Evolutionary conservation across 2,113 vertebrate species (phyloP).

Genomic region (Mellivora capensis): DNA sequence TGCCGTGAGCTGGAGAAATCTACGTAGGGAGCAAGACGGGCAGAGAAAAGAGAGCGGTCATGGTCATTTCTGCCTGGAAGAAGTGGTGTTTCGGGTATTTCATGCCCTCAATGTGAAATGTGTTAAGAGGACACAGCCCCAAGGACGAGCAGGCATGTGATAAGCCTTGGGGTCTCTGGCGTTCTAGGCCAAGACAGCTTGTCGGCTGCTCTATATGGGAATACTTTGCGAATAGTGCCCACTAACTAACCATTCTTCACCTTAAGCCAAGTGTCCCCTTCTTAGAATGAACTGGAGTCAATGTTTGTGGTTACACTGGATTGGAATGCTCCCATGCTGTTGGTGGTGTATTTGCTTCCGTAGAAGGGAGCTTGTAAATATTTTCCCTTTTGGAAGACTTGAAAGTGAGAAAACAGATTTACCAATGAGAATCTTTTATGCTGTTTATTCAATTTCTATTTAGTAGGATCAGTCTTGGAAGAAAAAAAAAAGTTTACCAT

Average conservation of each 20-base stretch:
- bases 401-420: neutral
- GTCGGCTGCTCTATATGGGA: neutral
- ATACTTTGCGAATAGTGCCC: rapidly evolving
- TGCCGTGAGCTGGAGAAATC: neutral
- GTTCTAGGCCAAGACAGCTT: neutral
- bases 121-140: too few species aligned
- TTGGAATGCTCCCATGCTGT: too few species aligned
- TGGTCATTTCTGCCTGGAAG: neutral
- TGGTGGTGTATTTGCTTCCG: neutral
- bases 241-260: rapidly evolving
- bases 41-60: neutral
- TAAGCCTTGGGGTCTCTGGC: too few species aligned
- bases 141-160: neutral
- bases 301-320: neutral
- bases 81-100: neutral
- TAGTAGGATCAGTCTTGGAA: neutral
- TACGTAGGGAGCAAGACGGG: rapidly evolving
- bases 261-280: neutral
- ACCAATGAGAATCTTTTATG: neutral
- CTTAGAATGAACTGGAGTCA: neutral
- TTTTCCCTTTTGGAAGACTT: neutral
- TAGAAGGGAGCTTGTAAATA: neutral
- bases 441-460: neutral
- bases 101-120: too few species aligned
- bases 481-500: too few species aligned